Conservation (phyloP, 1,140 invertebrate genomes). For the Drosophila melanica region DNA sequence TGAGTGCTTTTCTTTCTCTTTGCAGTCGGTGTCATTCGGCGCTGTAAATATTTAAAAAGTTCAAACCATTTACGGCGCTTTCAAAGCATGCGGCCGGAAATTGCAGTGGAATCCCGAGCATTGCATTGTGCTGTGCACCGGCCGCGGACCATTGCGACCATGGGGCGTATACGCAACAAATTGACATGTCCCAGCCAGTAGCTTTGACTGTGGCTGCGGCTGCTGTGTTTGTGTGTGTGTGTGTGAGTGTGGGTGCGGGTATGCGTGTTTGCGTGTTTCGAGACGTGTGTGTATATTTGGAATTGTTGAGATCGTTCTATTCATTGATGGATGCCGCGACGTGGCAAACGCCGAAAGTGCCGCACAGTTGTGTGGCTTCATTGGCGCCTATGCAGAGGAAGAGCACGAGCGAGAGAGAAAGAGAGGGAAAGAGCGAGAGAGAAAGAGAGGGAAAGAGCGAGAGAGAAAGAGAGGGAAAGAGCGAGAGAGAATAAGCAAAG, state of each 20-base stretch:
- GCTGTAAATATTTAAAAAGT: slow-evolving; percentile 33
- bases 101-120: slow-evolving; percentile 37
- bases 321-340: slow-evolving; percentile 6
- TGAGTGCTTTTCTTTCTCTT: neutral
- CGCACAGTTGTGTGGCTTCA: slow-evolving; percentile 50
- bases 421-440: neutral
- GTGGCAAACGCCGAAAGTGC: slow-evolving; percentile 12
- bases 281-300: slow-evolving; percentile 2
- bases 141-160: slow-evolving; percentile 25
- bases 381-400: slow-evolving; percentile 1
- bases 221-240: too few relatives aligned
- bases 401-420: slow-evolving; percentile 8
- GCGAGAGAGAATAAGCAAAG: neutral
- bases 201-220: neutral
- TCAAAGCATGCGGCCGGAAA: slow-evolving; percentile 37
- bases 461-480: slow-evolving; percentile 8
- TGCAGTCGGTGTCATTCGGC: neutral
- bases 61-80: slow-evolving; percentile 14
- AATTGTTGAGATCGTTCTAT: slow-evolving; percentile 11
- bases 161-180: slow-evolving; percentile 53
- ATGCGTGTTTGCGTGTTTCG: neutral
- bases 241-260: too few relatives aligned
- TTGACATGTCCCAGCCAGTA: slow-evolving; percentile 35
- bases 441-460: neutral
- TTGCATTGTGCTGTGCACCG: slow-evolving; percentile 4